Base-by-base conservation (phyloP, 2,797 vertebrate species). In the Danio kyathit region DNA sequence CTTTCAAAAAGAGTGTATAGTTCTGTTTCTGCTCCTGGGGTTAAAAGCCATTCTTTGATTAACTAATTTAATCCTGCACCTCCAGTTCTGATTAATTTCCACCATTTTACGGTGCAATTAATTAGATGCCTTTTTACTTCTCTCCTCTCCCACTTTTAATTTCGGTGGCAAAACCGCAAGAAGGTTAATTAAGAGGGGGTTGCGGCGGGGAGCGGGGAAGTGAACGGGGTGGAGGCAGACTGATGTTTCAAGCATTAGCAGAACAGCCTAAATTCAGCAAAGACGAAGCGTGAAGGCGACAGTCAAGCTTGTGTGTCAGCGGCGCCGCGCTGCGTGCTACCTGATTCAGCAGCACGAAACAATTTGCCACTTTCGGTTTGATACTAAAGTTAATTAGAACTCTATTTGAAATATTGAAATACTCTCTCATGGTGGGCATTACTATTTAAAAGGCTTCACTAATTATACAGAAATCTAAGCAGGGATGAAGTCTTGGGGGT, bases 161-260 rank as follows among this genome's bases (percentile, higher is more conserved):
- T 84, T 83, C 82, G 40, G 67, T 85, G 79, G 56, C 52, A 74
- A 38, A 86, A 87, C 81, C 82, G 79, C 82, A 81, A 71, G 43
- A 8, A 89, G 82, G 67, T 88, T 89, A 90, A 92, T 89, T 90
- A 86, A 78, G 72, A 83, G 69, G 79, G 77, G 46, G 83, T 14
- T 61, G 41, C 43, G 19, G 84, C 44, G 43, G 17, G 70, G 59
- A 81, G 51, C 46, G 13, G 57, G 61, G 48, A 4, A 13, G 71
- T 52, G 57, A 64, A 65, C 44, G 59, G 59, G 43, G n/a, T 51
- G 61, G 44, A 71, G 66, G 76, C 63, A 70, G 17, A 65, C 51
- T 63, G 67, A 87, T 61, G 66, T 75, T 81, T 75, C 17, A 29
- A 19, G 57, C 56, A 71, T 83, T 83, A 86, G 82, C 86, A 83